Evolutionary conservation across 2,113 vertebrate genomes (phyloP).

Genomic region (Carettochelys insculpta): DNA sequence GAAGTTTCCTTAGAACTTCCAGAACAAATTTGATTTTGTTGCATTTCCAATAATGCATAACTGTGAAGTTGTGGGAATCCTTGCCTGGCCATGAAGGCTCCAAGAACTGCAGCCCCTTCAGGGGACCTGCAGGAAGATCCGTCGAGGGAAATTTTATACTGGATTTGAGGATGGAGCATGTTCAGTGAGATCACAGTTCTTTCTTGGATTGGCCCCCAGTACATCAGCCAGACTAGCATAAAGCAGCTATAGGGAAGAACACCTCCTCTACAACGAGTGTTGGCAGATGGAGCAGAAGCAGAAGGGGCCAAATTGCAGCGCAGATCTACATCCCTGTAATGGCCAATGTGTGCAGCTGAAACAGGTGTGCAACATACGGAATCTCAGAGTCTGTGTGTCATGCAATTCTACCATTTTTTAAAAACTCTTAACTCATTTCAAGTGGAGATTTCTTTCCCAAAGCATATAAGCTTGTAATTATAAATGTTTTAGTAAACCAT

Average conservation of each 20-base stretch:
- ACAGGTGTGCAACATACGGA: neutral
- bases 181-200: neutral
- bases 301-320: neutral
- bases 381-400: neutral
- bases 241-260: neutral
- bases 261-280: neutral
- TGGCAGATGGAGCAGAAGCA: neutral
- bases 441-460: neutral
- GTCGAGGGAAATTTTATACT: neutral
- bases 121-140: neutral
- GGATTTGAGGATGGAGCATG: neutral
- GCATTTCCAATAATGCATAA: neutral
- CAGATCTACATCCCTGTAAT: neutral
- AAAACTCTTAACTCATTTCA: neutral
- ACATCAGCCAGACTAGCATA: neutral
- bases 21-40: neutral
- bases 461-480: neutral
- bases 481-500: neutral
- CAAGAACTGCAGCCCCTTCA: neutral
- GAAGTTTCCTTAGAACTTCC: neutral
- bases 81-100: neutral
- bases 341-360: neutral
- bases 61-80: neutral
- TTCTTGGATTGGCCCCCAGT: neutral
- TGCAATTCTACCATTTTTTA: neutral